Base-by-base conservation (phyloP, 2,888 invertebrate genomes). In the Synanthedon vespiformis region DNA sequence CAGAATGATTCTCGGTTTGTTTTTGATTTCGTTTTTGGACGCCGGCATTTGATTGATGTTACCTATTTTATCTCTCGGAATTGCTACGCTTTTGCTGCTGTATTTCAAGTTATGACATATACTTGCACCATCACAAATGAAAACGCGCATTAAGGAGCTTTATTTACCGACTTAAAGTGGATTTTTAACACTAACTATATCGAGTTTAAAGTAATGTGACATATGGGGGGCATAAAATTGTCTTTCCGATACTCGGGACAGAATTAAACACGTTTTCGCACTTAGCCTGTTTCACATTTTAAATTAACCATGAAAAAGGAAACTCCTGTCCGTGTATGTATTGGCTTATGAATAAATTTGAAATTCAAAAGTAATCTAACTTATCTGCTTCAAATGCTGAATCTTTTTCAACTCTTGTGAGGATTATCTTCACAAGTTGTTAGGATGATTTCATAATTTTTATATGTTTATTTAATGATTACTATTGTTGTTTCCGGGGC, bases 241-340 rank as follows among this genome's bases (percentile, higher is more conserved):
- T 48, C 22, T 48, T 48, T 12, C 14, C 44, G 14, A 44, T 34
- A 48, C 22, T 14, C 12, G 48, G 48, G 12, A 3, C 16, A 16
- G 16, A 10, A 14, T 16, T 48, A 16, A 48, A 51, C 51, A 53
- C 48, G 51, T 13, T 11, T 51, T 27, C 40, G 53, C 49, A 48
- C 53, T 53, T 27, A 40, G 11, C 48, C 51, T 53, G 48, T 53
- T 51, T 53, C 48, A 48, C 48, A 51, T 51, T 53, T 53, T 22
- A 34, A 53, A 51, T 48, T 51, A 51, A 41, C 49, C 51, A n/a
- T 27, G 51, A 40, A n/a, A 48, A 51, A 48, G 40, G 16, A 41
- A 51, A 51, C 41, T 41, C 14, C 49, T 53, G 14, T 13, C 49
- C 40, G 48, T 16, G 41, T 22, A 51, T 51, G 27, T 48, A 49